These are phyloP conservation scores for Microctonus aethiopoides DNA, from an alignment of 2,888 invertebrate species.

Conservation along the genomic window DNA sequence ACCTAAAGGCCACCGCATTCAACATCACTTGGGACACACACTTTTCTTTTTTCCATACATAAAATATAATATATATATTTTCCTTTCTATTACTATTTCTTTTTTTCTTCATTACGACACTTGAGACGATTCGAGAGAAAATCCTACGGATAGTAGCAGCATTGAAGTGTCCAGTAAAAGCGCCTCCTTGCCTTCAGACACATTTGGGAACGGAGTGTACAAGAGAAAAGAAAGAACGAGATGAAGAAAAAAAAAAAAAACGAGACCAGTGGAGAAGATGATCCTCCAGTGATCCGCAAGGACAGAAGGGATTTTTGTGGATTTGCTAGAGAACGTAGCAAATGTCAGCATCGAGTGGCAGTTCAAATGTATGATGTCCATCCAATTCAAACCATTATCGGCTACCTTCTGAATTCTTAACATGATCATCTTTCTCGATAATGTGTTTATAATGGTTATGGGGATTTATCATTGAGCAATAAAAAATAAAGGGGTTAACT, in stretches of 20 bases:
- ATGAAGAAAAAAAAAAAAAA: slow-evolving; percentile 14
- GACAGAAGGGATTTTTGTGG: slow-evolving; percentile 44
- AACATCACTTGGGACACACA: background rate
- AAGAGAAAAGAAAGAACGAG: background rate
- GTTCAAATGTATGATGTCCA: slow-evolving; percentile 1
- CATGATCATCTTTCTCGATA: background rate
- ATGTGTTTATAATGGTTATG: background rate
- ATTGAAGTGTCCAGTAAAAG: slow-evolving; percentile 27
- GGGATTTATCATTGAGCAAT: no score
- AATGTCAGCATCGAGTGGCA: slow-evolving; percentile 17
- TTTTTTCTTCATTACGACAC: slow-evolving; percentile 18
- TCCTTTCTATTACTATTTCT: background rate
- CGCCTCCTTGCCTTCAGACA: slow-evolving; percentile 19
- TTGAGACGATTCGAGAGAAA: slow-evolving; percentile 35
- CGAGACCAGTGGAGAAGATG: slow-evolving; percentile 9
- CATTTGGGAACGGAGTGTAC: background rate
- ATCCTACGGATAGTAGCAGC: slow-evolving; percentile 30
- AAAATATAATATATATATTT: background rate
- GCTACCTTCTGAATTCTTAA: slow-evolving; percentile 1
- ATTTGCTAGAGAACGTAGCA: background rate
- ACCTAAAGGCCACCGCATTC: background rate
- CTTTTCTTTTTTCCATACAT: background rate
- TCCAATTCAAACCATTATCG: slow-evolving; percentile 15
- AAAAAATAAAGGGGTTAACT: no score
- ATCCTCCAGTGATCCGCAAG: slow-evolving; percentile 36